Percentiles rank a stretch among this genome's conserved stretches.
Evolutionary conservation across 2,888 invertebrate species (phyloP).

Genomic region (Cryptocephalus moraei): DNA sequence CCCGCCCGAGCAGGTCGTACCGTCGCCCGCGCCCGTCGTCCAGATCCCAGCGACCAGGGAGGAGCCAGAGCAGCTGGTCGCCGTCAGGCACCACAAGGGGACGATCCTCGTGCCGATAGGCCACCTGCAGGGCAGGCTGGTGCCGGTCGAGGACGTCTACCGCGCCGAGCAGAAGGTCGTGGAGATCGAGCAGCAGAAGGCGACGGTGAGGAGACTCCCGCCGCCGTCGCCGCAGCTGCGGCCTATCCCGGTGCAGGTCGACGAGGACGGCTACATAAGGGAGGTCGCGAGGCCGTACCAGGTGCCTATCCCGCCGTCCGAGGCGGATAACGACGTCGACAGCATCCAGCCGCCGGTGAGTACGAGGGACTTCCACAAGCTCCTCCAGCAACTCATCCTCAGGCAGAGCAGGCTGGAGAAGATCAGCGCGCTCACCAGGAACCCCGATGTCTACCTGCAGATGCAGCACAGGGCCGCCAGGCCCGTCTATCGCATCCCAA

Average conservation of each 20-base stretch:
- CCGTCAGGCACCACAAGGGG: slow-evolving; percentile 38
- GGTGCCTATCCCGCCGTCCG: slow-evolving; percentile 18
- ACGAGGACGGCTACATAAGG: slow-evolving; percentile 32
- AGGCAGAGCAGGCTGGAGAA: slow-evolving; percentile 52
- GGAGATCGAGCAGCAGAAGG: slow-evolving; percentile 29
- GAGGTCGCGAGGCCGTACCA: slow-evolving; percentile 26
- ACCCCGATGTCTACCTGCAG: slow-evolving; percentile 4
- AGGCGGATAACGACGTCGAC: slow-evolving; percentile 42
- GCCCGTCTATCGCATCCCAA: slow-evolving; percentile 4
- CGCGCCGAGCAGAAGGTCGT: slow-evolving; percentile 11
- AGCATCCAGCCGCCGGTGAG: slow-evolving; percentile 59
- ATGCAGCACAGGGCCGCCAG: not conserved
- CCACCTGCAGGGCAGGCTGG: slow-evolving; percentile 25
- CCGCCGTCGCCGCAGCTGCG: slow-evolving; percentile 21
- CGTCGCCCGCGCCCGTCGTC: slow-evolving; percentile 45
- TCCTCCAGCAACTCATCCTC: slow-evolving; percentile 54
- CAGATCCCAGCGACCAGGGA: slow-evolving; percentile 40
- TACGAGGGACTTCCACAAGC: slow-evolving; percentile 56
- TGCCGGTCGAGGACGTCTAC: slow-evolving; percentile 20
- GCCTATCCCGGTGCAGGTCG: slow-evolving; percentile 34
- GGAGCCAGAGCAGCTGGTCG: slow-evolving; percentile 31
- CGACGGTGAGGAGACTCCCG: slow-evolving; percentile 19
- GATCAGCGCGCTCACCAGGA: slow-evolving; percentile 38
- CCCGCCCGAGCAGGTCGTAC: slow-evolving; percentile 36
- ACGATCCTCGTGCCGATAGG: slow-evolving; percentile 33